A percentile compares a stretch with the other conserved stretches of the same genome.
Conservation (phyloP, 2,888 invertebrate species). For the Hemithea aestivaria region DNA sequence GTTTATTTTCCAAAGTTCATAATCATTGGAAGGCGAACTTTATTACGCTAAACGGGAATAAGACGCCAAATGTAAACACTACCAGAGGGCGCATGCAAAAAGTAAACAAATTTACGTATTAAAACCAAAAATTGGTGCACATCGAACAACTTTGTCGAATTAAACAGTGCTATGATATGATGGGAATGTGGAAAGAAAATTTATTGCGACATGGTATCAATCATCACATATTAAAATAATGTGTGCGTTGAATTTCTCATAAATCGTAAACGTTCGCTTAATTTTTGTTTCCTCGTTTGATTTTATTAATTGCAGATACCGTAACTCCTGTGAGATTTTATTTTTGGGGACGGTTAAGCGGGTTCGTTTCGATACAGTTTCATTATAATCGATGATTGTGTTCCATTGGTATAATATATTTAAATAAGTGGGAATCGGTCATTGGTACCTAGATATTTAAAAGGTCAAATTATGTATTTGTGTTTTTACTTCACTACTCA, state of each 20-base stretch:
- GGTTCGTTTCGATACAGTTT: slow-evolving; percentile 12
- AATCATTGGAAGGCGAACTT: slow-evolving; percentile 66
- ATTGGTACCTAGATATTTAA: too few species aligned
- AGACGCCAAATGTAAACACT: slow-evolving; percentile 58
- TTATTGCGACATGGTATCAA: slow-evolving; percentile 12
- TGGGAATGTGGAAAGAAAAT: not conserved
- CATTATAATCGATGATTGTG: slow-evolving; percentile 3
- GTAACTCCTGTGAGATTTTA: slow-evolving; percentile 16
- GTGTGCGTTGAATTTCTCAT: slow-evolving; percentile 39
- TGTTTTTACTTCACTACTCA: too few species aligned
- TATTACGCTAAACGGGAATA: slow-evolving; percentile 54
- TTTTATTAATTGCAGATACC: slow-evolving; percentile 34
- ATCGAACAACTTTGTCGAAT: slow-evolving; percentile 13
- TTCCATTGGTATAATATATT: not conserved
- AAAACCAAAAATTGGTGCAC: slow-evolving; percentile 13
- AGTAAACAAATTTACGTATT: slow-evolving; percentile 66
- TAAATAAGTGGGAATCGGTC: slow-evolving; percentile 7
- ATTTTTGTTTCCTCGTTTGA: slow-evolving; percentile 41
- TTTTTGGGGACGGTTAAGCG: slow-evolving; percentile 5
- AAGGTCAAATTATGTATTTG: too few species aligned
- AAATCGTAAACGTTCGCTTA: slow-evolving; percentile 47
- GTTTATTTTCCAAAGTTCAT: slow-evolving; percentile 70
- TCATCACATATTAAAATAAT: not conserved
- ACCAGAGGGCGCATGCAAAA: slow-evolving; percentile 51
- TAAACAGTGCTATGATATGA: slow-evolving; percentile 6